Base-by-base conservation (phyloP, 2,797 vertebrate genomes). In the Melanotaenia maccullochi region DNA sequence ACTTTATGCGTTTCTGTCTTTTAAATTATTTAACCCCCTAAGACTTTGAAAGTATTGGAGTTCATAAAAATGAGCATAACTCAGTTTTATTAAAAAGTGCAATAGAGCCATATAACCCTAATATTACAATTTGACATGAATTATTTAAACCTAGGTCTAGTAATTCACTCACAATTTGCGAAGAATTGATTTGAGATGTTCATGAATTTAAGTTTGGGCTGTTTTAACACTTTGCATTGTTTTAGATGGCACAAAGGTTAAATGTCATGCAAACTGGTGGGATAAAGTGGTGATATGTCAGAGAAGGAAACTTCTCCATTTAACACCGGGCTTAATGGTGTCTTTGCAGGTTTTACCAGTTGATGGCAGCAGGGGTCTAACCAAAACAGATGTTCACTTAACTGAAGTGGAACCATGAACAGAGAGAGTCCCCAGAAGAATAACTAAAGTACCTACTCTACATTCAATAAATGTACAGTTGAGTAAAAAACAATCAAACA, bases 361-460 rank as follows among this genome's bases (percentile, higher is more conserved):
- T 83, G 92, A 85, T 90, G 93, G 90, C 91, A 89, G 88, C 87
- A 94, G 58, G 83, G 84, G 33, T 75, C 82, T 76, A 88, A 59
- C 28, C 16, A 11, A 49, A 57, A n/a, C 40, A 4, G 0, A 47
- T 52, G 40, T 25, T 60, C 14, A 6, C 22, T 54, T 25, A 68
- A 30, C 44, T 54, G 55, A 61, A 16, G 58, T 47, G n/a, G 49
- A 47, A 4, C 20, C 2, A 4, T 2, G 0, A 32, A 12, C 11
- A 55, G 22, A 18, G 8, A 30, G 25, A 25, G 16, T 20, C 13
- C 52, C 52, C 25, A 28, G 30, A 5, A 30, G 25, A 28, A 30
- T 28, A 0, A 55, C 25, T 30, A 55, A 13, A 55, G 5, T 16
- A 25, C 13, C 20, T 47, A 54, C 52, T 28, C 13, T 55, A 14